A percentile compares a stretch with the other conserved stretches of the same genome.
phyloP scores from a whole-genome alignment of 2,797 vertebrate genomes.

The Epinephelus coioides region DNA sequence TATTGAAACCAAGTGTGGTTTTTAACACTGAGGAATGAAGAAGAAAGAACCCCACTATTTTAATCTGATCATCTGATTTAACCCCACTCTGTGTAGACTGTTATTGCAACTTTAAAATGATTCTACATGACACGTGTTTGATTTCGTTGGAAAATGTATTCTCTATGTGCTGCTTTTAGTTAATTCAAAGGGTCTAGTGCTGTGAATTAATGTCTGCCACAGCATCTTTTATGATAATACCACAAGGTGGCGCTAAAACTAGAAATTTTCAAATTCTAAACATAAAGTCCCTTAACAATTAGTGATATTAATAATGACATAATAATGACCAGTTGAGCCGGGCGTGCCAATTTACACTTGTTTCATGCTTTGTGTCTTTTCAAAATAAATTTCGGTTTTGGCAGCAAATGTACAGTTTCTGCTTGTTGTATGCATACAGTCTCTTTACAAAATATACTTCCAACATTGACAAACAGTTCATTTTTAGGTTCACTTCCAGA shows the following conservation, averaged over 20 bases:
- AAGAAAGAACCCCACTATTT: neutral
- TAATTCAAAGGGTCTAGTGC: neutral
- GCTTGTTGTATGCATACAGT: no score
- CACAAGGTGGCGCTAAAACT: constrained; percentile 14
- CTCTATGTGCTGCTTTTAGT: neutral
- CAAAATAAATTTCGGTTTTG: no score
- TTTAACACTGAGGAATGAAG: constrained; percentile 58
- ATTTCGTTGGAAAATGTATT: neutral
- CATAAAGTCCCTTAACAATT: no score
- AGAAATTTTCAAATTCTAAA: neutral
- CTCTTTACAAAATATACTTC: no score
- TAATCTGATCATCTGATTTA: neutral
- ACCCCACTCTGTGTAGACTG: no score
- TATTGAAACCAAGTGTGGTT: constrained; percentile 71
- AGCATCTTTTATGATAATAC: neutral
- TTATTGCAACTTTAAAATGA: neutral
- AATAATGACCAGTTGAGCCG: no score
- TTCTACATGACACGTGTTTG: neutral
- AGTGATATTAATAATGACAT: neutral
- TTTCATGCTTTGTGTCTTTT: no score
- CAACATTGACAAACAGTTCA: no score
- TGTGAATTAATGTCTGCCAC: neutral
- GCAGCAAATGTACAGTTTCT: no score
- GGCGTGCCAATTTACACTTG: no score
- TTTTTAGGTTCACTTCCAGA: no score